These are phyloP conservation scores for Rhopalosiphum maidis DNA, from an alignment of 1,140 invertebrate species.

Conservation along the genomic window DNA sequence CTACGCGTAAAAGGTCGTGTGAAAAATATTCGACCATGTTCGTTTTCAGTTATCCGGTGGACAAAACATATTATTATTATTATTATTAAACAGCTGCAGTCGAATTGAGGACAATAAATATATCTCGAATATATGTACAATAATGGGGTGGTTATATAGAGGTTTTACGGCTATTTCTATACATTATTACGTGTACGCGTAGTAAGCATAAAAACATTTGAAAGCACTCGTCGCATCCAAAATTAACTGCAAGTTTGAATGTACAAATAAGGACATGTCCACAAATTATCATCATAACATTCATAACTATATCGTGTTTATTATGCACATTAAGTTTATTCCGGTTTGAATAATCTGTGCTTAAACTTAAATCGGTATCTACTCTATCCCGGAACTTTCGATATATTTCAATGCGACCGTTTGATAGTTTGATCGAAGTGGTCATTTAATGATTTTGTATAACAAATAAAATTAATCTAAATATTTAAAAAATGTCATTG, in stretches of 20 bases:
- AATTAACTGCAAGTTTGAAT: neutral
- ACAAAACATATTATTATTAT: neutral
- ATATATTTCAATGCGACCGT: neutral
- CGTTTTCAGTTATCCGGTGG: neutral
- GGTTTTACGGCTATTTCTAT: neutral
- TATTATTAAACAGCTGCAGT: neutral
- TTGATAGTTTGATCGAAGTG: neutral
- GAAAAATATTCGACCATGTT: neutral
- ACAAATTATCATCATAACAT: neutral
- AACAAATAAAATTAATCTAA: neutral
- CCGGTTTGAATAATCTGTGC: neutral
- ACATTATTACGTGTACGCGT: neutral
- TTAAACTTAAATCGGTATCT: neutral
- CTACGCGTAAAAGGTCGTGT: neutral
- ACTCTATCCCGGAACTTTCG: neutral
- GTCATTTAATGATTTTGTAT: neutral
- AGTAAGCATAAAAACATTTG: neutral
- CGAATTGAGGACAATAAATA: neutral
- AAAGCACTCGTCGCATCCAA: neutral
- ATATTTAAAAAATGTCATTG: neutral
- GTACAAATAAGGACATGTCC: neutral
- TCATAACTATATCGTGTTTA: neutral
- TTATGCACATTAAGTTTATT: neutral
- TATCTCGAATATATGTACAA: neutral
- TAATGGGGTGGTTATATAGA: neutral